Base-by-base conservation (phyloP, 2,113 vertebrate species). In the Pipa parva region DNA sequence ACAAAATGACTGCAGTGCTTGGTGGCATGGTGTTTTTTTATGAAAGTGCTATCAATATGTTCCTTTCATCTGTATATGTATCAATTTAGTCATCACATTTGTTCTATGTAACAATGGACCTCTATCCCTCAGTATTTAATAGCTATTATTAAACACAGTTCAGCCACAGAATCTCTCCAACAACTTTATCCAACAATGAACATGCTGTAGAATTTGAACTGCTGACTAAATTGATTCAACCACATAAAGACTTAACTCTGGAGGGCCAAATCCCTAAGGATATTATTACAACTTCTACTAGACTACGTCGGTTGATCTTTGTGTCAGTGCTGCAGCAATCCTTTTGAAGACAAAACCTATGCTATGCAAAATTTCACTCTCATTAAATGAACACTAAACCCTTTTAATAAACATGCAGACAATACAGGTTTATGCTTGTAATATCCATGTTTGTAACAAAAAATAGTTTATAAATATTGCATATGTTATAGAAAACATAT, bases 91-190 rank as follows among this genome's bases (percentile, higher is more conserved):
- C 65, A 10, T 49, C 31, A 36, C 22, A 31, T 26, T 50, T 58
- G 18, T 59, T 37, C 46, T 59, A 7, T 39, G 21, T 37, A 50
- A 68, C 46, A 68, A 68, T 68, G 18, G 56, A 51, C 22, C 57
- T 48, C 28, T 52, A 49, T 59, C 56, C 59, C 24, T n/a, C 37
- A 31, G 46, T 68, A 42, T 68, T 58, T 52, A 68, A 68, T 52
- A 68, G 56, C 65, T 68, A 60, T 68, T 68, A 68, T 68, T 60
- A 68, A 68, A 52, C 56, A 42, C 46, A 9, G 55, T 42, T 60
- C 46, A 51, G 59, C 46, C 18, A 51, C 65, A 60, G 55, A 39
- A 49, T 7, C 24, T 7, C n/a, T 68, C 21, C 55, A 50, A 52
- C 33, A 51, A 51, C 12, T 50, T 37, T 27, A 36, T 31, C 31